Base-by-base conservation (phyloP, 2,888 invertebrate genomes). In the Fragum fragum region DNA sequence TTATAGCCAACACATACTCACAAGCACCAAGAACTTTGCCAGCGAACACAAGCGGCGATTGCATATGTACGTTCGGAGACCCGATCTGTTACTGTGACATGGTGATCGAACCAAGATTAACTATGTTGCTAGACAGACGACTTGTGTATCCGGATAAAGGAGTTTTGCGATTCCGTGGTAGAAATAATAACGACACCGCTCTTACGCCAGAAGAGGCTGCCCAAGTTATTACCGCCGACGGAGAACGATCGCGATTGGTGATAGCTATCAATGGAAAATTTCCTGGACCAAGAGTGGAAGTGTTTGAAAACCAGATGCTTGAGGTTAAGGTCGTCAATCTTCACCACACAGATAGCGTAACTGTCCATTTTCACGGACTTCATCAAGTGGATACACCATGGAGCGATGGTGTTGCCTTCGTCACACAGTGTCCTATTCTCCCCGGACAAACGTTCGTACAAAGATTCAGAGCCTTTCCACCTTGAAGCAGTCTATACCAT, bases 331-430 rank as follows among this genome's bases (percentile, higher is more conserved):
- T 89, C 11, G 66, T 74, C 3, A 91, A 91, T 68, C 55, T 77
- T 2, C 73, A 91, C 28, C 83, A 82, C 42, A 85, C 87, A 2
- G 90, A 90, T 32, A 86, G 76, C 47, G 71, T 81, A 0, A 85
- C 90, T 0, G 73, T 91, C 9, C 91, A 91, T 63, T 89, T 88
- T 78, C 91, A 91, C 59, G 91, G 91, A 2, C 66, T 91, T 2
- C 85, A 85, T n/a, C 89, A 90, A 73, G 75, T 53, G 28, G 81
- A 78, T 14, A 87, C 88, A 1, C 85, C 88, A 1, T 90, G 85
- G 84, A 88, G 88, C 83, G 91, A 91, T 76, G 91, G 91, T 0
- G 89, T 88, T 0, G 85, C 89, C 0, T 87, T 76, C 32, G 76
- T 91, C 47, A 87, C 90, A 16, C 91, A 91, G 72, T 91, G 91